A percentile compares a stretch with the other conserved stretches of the same genome.
phyloP scores from a whole-genome alignment of 2,888 invertebrate genomes.

The Empis livida region DNA sequence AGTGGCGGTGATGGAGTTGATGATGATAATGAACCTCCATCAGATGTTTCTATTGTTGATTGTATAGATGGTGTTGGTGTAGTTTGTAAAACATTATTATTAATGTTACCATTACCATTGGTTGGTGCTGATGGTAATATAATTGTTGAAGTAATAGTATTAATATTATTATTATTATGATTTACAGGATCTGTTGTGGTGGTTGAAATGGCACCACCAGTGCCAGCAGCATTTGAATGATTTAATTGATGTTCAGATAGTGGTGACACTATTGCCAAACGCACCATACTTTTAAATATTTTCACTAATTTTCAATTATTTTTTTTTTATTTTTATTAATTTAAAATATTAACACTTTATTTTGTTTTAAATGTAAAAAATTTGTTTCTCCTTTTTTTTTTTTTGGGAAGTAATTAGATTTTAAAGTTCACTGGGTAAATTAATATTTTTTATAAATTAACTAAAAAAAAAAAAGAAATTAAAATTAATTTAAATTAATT shows the following conservation, averaged over 20 bases:
- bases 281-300: constrained; percentile 28
- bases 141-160: background rate
- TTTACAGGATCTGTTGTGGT: background rate
- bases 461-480: too few species aligned
- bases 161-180: background rate
- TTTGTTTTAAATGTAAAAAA: too few species aligned
- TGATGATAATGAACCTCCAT: background rate
- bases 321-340: too few species aligned
- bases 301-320: background rate
- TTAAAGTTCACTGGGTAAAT: too few species aligned
- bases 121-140: background rate
- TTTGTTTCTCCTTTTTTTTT: too few species aligned
- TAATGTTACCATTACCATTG: background rate
- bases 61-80: background rate
- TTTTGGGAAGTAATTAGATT: too few species aligned
- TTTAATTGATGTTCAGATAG: constrained; percentile 18
- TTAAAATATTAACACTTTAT: too few species aligned
- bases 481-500: too few species aligned
- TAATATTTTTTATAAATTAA: too few species aligned
- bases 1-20: constrained; percentile 2
- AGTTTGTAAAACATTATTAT: too few species aligned
- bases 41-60: background rate
- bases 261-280: constrained; percentile 29
- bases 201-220: constrained; percentile 1
- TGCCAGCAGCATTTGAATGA: constrained; percentile 1